A percentile compares a stretch with the other conserved stretches of the same genome.
phyloP scores from a whole-genome alignment of 2,888 invertebrate genomes.

The Terebella lapidaria region DNA sequence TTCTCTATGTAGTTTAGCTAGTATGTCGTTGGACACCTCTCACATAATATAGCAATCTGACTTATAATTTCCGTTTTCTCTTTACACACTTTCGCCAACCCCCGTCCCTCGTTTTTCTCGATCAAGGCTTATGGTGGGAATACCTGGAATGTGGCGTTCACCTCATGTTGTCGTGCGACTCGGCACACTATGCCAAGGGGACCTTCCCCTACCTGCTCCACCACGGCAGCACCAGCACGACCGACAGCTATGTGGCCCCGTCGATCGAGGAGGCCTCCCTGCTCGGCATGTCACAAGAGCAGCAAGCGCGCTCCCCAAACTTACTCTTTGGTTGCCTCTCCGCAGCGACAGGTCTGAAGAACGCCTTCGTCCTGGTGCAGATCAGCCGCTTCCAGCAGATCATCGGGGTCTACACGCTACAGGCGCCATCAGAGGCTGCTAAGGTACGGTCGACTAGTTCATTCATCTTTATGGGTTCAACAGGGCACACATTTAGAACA shows the following conservation, averaged over 20 bases:
- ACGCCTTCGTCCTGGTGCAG: conserved; percentile 57
- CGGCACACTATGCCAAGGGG: background rate
- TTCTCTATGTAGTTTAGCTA: too few relatives aligned
- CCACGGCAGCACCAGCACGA: background rate
- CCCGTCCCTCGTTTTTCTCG: too few relatives aligned
- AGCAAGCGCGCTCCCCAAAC: conserved; percentile 16
- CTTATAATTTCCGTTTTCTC: too few relatives aligned
- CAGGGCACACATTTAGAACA: background rate
- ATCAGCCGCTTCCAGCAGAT: conserved; percentile 57
- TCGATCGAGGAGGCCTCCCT: background rate
- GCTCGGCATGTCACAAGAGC: too few relatives aligned
- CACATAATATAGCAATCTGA: too few relatives aligned
- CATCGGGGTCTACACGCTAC: conserved; percentile 56
- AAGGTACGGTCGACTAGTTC: conserved; percentile 47
- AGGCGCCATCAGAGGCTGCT: conserved; percentile 52
- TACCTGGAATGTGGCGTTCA: conserved; percentile 7
- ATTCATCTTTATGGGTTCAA: background rate
- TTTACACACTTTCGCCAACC: too few relatives aligned
- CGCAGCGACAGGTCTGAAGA: conserved; percentile 38
- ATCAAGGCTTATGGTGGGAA: conserved; percentile 7
- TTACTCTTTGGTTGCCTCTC: conserved; percentile 30
- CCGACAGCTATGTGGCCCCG: background rate
- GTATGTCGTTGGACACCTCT: too few relatives aligned
- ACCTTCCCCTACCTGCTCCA: background rate
- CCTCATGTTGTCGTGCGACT: background rate